Evolutionary conservation across 1,140 invertebrate genomes (phyloP).

Genomic region (Zaprionus lachaisei): DNA sequence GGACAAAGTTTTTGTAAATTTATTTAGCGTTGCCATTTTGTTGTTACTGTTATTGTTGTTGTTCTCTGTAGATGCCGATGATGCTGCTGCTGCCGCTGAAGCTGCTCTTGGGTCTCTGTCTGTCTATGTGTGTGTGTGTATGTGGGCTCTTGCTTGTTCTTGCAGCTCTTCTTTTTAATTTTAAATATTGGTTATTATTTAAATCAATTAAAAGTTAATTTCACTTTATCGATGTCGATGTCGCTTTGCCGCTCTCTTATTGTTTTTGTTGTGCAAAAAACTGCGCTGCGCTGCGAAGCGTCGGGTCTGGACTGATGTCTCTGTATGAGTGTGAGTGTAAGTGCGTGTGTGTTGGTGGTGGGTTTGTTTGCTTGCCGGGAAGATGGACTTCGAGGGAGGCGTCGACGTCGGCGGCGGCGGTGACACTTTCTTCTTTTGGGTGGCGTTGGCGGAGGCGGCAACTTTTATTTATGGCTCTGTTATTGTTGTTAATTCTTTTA

Average conservation of each 20-base stretch:
- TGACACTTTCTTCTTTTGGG: conserved; percentile 59
- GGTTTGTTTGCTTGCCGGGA: conserved; percentile 53
- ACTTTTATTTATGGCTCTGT: conserved; percentile 45
- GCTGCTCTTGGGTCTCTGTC: conserved; percentile 11
- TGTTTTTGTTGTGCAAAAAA: conserved; percentile 50
- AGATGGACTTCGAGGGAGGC: conserved; percentile 24
- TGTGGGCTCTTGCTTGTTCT: conserved; percentile 5
- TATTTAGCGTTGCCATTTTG: conserved; percentile 80
- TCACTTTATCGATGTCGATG: conserved; percentile 59
- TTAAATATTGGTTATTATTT: conserved; percentile 66
- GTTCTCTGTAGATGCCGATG: conserved; percentile 27
- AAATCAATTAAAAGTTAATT: conserved; percentile 74
- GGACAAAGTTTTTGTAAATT: conserved; percentile 83
- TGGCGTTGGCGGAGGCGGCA: conserved; percentile 51
- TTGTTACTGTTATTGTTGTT: conserved; percentile 44
- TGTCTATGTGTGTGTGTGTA: not conserved
- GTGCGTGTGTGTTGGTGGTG: conserved; percentile 45
- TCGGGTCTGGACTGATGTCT: conserved; percentile 40
- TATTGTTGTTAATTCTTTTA: conserved; percentile 53
- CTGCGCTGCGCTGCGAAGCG: conserved; percentile 37
- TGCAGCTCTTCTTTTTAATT: conserved; percentile 19
- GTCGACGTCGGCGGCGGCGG: conserved; percentile 15
- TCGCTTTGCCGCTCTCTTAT: conserved; percentile 52
- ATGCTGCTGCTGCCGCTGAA: conserved; percentile 14
- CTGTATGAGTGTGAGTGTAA: not conserved